phyloP scores from a whole-genome alignment of 2,888 invertebrate species.

The Plutella xylostella region DNA sequence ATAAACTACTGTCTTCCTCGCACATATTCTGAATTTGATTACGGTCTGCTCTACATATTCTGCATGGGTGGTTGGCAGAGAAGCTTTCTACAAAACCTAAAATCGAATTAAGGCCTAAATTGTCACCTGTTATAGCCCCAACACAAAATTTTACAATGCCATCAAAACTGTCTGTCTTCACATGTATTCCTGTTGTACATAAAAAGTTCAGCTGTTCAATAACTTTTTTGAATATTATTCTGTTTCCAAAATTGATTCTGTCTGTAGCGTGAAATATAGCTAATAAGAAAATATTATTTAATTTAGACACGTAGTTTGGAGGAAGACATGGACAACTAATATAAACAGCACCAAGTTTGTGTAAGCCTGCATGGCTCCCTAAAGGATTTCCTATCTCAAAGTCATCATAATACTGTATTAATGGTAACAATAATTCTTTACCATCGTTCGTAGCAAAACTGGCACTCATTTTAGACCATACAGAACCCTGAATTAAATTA shows the following conservation, averaged over 20 bases:
- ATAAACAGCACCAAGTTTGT: slow-evolving; percentile 7
- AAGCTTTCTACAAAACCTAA: slow-evolving; percentile 16
- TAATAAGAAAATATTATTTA: slow-evolving; percentile 3
- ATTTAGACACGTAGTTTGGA: background rate
- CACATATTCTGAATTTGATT: background rate
- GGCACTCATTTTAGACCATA: slow-evolving; percentile 7
- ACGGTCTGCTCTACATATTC: slow-evolving; percentile 17
- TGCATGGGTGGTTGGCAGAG: slow-evolving; percentile 12
- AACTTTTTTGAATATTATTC: slow-evolving; percentile 6
- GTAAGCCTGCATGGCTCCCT: slow-evolving; percentile 7
- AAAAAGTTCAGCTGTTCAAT: slow-evolving; percentile 10
- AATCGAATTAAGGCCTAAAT: slow-evolving; percentile 11
- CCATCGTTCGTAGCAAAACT: background rate
- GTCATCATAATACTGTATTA: slow-evolving; percentile 3
- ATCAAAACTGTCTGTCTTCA: background rate
- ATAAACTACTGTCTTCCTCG: background rate
- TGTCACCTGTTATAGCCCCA: slow-evolving; percentile 14
- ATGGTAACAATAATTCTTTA: background rate
- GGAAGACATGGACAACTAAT: slow-evolving; percentile 1
- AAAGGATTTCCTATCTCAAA: slow-evolving; percentile 5
- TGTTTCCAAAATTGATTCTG: slow-evolving; percentile 7
- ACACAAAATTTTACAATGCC: slow-evolving; percentile 9
- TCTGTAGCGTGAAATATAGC: slow-evolving; percentile 10
- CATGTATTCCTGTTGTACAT: background rate
- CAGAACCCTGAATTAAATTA: slow-evolving; percentile 10